phyloP scores from a whole-genome alignment of 2,888 invertebrate genomes.

The Calameuta pallipes region DNA sequence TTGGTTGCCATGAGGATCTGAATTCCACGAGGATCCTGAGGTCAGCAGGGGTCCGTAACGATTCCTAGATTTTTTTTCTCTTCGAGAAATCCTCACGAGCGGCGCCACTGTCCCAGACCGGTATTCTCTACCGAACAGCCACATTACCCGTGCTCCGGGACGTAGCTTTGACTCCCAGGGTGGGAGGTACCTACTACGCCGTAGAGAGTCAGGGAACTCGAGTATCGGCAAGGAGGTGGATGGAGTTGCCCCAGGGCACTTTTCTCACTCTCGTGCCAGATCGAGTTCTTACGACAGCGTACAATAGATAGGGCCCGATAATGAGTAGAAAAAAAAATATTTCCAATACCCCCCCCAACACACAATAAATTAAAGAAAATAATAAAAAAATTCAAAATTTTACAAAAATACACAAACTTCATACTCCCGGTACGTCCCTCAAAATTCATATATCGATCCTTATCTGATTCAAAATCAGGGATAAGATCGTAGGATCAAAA shows the following conservation, averaged over 20 bases:
- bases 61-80: slow-evolving; percentile 17
- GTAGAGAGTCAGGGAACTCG: slow-evolving; percentile 25
- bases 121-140: slow-evolving; percentile 50
- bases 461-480: background rate
- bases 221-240: background rate
- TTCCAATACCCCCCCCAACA: background rate
- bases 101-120: slow-evolving; percentile 50
- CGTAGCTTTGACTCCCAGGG: slow-evolving; percentile 32
- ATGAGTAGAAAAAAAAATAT: background rate
- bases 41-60: slow-evolving; percentile 3
- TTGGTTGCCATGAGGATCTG: background rate
- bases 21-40: background rate
- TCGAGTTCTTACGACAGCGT: slow-evolving; percentile 27
- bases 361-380: background rate
- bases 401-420: no score
- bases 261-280: slow-evolving; percentile 47
- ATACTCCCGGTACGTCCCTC: no score
- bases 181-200: slow-evolving; percentile 28
- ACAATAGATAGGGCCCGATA: slow-evolving; percentile 4
- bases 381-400: background rate
- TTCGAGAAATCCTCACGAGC: slow-evolving; percentile 30
- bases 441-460: no score
- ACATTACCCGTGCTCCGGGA: slow-evolving; percentile 42
- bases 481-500: background rate
- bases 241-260: slow-evolving; percentile 45